Conservation (phyloP, 2,888 invertebrate species). For the Pasiphila rectangulata region DNA sequence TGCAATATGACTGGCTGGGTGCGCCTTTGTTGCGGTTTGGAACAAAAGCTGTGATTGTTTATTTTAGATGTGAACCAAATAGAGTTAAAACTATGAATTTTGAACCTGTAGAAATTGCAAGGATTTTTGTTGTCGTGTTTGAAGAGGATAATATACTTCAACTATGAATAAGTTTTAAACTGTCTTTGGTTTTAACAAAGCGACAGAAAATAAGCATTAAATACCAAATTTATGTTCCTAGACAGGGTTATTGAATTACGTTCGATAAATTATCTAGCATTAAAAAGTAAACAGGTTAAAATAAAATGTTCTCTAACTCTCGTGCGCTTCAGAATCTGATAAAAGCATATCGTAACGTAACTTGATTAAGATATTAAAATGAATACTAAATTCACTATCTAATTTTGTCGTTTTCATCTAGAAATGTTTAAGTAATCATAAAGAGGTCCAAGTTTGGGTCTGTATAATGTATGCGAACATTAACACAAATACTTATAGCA, state of each 20-base stretch:
- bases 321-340: background rate
- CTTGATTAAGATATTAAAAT: slow-evolving; percentile 21
- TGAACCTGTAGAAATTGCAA: background rate
- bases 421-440: slow-evolving; percentile 33
- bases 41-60: slow-evolving; percentile 25
- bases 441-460: slow-evolving; percentile 37
- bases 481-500: slow-evolving; percentile 56
- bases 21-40: slow-evolving; percentile 40
- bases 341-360: too few species aligned
- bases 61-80: slow-evolving; percentile 6
- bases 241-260: too few species aligned
- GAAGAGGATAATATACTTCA: too few species aligned
- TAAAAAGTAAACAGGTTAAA: background rate
- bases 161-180: too few species aligned
- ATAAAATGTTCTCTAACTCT: background rate
- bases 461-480: slow-evolving; percentile 64
- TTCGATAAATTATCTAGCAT: background rate
- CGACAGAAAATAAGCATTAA: too few species aligned
- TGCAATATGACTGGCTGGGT: slow-evolving; percentile 39
- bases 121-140: too few species aligned
- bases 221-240: too few species aligned
- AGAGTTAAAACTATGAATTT: slow-evolving; percentile 1
- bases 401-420: slow-evolving; percentile 19
- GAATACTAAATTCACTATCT: slow-evolving; percentile 28
- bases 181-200: too few species aligned